phyloP scores from a whole-genome alignment of 92 coral and sea anemone species.

The Pocillopora meandrina region DNA sequence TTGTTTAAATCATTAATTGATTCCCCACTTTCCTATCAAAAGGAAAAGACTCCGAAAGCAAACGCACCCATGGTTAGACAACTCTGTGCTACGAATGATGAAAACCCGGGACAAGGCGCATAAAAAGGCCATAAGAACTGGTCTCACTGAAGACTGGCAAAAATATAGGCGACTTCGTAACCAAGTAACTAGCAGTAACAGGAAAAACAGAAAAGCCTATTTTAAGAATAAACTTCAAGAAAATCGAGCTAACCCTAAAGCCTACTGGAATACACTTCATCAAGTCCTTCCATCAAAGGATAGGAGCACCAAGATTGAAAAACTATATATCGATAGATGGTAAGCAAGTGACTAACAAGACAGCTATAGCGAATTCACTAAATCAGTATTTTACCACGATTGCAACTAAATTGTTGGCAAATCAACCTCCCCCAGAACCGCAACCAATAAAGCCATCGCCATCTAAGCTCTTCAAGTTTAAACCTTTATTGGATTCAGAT shows the following conservation, averaged over 20 bases:
- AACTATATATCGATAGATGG: slow-evolving; percentile 36
- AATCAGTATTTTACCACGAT: slow-evolving; percentile 49
- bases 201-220: slow-evolving; percentile 26
- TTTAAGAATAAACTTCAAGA: slow-evolving; percentile 42
- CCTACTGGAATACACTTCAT: slow-evolving; percentile 44
- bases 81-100: slow-evolving; percentile 37
- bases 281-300: slow-evolving; percentile 38
- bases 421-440: slow-evolving; percentile 15
- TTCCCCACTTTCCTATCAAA: slow-evolving; percentile 45
- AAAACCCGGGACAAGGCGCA: neutral
- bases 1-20: slow-evolving; percentile 36
- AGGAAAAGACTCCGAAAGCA: slow-evolving; percentile 42
- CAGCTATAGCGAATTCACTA: slow-evolving; percentile 34
- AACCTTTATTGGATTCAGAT: slow-evolving; percentile 2
- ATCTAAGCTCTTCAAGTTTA: neutral
- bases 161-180: neutral
- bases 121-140: neutral
- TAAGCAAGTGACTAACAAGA: slow-evolving; percentile 29
- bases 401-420: slow-evolving; percentile 22
- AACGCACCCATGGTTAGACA: slow-evolving; percentile 48
- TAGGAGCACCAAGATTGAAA: slow-evolving; percentile 35
- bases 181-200: too few species aligned
- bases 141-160: neutral
- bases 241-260: slow-evolving; percentile 45
- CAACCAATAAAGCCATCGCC: neutral